Percentiles rank a stretch among this genome's conserved stretches.
These are phyloP conservation scores for Cheiracanthium punctorium DNA, from an alignment of 2,888 invertebrate species.

Conservation along the genomic window DNA sequence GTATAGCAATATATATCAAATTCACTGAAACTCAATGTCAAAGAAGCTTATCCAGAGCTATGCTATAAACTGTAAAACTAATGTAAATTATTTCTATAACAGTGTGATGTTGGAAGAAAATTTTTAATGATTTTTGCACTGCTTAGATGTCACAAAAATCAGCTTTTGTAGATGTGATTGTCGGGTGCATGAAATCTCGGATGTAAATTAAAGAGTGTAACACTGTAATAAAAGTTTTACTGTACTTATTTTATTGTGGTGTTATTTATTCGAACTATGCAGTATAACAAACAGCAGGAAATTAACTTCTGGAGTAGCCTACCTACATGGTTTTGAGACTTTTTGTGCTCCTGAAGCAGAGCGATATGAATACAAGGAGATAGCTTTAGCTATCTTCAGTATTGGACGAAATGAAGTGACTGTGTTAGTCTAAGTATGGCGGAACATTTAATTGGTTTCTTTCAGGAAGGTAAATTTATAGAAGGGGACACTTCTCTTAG, in stretches of 20 bases:
- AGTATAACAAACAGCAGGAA: too few species aligned
- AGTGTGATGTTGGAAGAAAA: not conserved
- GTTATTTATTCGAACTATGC: too few species aligned
- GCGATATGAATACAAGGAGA: too few species aligned
- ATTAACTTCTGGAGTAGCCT: too few species aligned
- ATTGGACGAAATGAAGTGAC: too few species aligned
- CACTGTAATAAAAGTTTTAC: slow-evolving; percentile 34
- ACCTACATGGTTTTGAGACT: too few species aligned
- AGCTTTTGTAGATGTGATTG: slow-evolving; percentile 33
- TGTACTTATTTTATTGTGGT: not conserved
- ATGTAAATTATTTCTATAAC: slow-evolving; percentile 27
- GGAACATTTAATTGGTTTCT: too few species aligned
- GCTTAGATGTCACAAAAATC: slow-evolving; percentile 46
- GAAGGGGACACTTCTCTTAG: too few species aligned
- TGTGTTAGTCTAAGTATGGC: too few species aligned
- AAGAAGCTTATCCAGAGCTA: slow-evolving; percentile 55
- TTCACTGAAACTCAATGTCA: not conserved
- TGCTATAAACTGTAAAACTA: slow-evolving; percentile 54
- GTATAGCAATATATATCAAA: not conserved
- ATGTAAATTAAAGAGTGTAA: slow-evolving; percentile 33
- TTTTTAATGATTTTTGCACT: slow-evolving; percentile 44
- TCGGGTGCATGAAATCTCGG: not conserved
- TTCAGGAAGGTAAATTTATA: too few species aligned
- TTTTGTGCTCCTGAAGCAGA: too few species aligned
- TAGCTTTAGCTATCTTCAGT: too few species aligned